Evolutionary conservation across 2,113 vertebrate species (phyloP), one percentile per base, ranked within the genome.

Genomic region (Archocentrus centrarchus): DNA sequence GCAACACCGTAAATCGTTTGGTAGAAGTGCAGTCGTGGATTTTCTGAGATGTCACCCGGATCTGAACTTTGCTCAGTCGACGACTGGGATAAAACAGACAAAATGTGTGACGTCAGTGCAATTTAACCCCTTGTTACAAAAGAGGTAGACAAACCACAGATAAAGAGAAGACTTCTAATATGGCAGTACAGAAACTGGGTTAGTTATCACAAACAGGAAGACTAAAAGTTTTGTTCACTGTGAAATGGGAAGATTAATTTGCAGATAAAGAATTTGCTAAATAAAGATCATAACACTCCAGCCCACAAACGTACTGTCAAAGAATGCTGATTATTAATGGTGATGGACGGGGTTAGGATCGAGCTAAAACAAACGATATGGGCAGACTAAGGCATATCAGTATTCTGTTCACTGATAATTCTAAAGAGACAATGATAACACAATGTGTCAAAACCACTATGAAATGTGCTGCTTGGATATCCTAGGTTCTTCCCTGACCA

Each of bases 1-100:
- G 63, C 89, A 37, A 95, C 61, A 0, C 91, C 77, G 1, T 94
- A 97, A 37, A 97, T 82, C 22, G 91, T 76, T 59, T 95, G 96
- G 90, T 95, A 96, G 80, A 95, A 95, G 1, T 76, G 55, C 15
- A 95, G 88, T 3, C 89, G 9, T 0, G 91, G 93, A 60, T 97
- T 96, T 0, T 89, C 4, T 7, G 95, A 95, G 78, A 95, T 91
- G 27, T 86, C 66, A 1, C 84, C 88, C 0, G 6, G 11, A 37
- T 64, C 24, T 61, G 64, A 64, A 15, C 22, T 35, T 20, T 62
- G 58, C 13, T 35, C 20, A 58, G 82, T 86, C 2, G 5, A 2
- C 41, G 87, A 89, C 55, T 50, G 24, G 5, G 11, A 27, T 44
- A 79, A 58, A 70, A 64, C 44, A 77, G 7, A 81, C 17, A 62